These are phyloP conservation scores for Sphenodon punctatus DNA, from an alignment of 2,797 vertebrate species.

Conservation along the genomic window DNA sequence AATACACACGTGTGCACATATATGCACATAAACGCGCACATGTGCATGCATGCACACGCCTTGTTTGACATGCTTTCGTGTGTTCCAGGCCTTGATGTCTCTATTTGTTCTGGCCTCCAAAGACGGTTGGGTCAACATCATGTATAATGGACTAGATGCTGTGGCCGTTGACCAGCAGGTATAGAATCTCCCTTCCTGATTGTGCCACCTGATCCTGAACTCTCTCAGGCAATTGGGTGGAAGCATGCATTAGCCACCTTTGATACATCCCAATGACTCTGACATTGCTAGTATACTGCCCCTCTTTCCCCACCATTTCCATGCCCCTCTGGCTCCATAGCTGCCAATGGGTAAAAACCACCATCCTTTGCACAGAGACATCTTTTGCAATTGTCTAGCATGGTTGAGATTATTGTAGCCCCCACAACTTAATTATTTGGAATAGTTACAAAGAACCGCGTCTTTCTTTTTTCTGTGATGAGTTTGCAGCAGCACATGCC, in stretches of 20 bases:
- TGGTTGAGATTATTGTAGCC: background rate
- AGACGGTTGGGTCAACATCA: constrained; percentile 99
- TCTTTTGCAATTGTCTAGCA: background rate
- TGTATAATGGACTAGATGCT: constrained; percentile 97
- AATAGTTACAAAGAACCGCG: background rate
- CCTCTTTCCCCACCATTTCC: background rate
- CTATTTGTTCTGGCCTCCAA: constrained; percentile 97
- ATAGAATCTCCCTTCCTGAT: constrained; percentile 1
- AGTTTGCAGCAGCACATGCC: background rate
- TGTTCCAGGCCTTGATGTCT: constrained; percentile 93
- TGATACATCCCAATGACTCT: background rate
- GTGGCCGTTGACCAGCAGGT: constrained; percentile 97
- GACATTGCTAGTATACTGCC: background rate
- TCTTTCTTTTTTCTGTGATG: background rate
- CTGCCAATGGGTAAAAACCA: background rate
- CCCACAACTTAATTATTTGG: background rate
- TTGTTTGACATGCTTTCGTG: constrained; percentile 8
- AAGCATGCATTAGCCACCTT: background rate
- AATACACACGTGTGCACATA: too few species aligned
- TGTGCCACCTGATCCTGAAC: background rate
- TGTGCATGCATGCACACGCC: too few species aligned
- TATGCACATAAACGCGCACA: too few species aligned
- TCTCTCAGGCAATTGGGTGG: background rate
- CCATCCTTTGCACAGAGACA: background rate
- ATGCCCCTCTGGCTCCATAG: background rate